These are phyloP conservation scores for Neuroterus valhalla DNA, from an alignment of 1,140 invertebrate genomes.

Conservation along the genomic window DNA sequence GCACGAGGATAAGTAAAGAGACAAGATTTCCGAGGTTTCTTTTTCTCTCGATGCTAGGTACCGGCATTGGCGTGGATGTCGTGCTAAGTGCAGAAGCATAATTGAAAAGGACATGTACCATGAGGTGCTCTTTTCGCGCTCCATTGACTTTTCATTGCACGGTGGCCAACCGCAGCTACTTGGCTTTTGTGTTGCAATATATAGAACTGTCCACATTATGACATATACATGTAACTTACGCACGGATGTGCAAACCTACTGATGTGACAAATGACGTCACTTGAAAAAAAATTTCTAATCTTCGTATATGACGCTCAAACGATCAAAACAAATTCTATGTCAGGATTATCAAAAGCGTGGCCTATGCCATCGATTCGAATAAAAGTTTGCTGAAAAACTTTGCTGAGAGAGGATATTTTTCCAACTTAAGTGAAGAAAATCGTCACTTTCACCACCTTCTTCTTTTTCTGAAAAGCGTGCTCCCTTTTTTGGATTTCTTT, in stretches of 20 bases:
- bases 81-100: background rate
- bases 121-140: conserved; percentile 1
- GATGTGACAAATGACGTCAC: conserved; percentile 6
- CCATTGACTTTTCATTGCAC: conserved; percentile 17
- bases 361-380: no score
- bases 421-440: no score
- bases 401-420: no score
- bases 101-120: background rate
- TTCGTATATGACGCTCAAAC: no score
- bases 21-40: background rate
- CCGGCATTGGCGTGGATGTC: background rate
- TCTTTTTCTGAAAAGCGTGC: no score
- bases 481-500: no score
- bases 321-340: no score
- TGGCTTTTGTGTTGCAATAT: background rate
- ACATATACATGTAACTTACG: background rate
- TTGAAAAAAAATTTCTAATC: conserved; percentile 11
- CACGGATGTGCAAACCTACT: conserved; percentile 2
- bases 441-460: no score
- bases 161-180: background rate
- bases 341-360: no score
- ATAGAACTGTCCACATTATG: conserved; percentile 1
- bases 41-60: background rate
- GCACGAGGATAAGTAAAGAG: no score
- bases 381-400: no score